Evolutionary conservation across 53 echinoderm and acorn worm species (phyloP).

Genomic region (Crossaster papposus): DNA sequence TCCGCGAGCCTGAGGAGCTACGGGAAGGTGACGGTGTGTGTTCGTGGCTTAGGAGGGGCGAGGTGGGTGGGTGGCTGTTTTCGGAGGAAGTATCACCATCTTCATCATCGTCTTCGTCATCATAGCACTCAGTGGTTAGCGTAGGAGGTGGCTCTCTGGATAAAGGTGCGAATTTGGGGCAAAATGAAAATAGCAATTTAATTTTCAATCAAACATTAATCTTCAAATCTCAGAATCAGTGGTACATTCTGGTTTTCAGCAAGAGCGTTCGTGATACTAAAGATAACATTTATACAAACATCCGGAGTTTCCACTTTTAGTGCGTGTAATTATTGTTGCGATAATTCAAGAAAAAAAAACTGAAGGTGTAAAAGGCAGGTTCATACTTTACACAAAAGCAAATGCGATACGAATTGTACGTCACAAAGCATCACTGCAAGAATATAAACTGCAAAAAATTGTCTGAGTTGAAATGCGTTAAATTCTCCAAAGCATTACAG

Average conservation of each 20-base stretch:
- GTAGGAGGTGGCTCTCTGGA: constrained; percentile 84
- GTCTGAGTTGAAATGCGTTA: too few relatives aligned
- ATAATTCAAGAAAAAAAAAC: too few relatives aligned
- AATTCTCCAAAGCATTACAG: too few relatives aligned
- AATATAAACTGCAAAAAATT: too few relatives aligned
- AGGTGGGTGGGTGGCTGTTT: constrained; percentile 85
- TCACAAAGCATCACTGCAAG: too few relatives aligned
- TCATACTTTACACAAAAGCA: too few relatives aligned
- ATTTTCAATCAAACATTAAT: neutral
- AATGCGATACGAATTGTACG: too few relatives aligned
- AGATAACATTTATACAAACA: too few relatives aligned
- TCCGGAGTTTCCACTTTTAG: too few relatives aligned
- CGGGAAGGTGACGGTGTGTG: constrained; percentile 83
- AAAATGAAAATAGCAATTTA: neutral
- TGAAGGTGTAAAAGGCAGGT: too few relatives aligned
- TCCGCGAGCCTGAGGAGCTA: constrained; percentile 66
- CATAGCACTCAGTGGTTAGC: constrained; percentile 91
- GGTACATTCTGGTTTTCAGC: neutral
- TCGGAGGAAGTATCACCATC: constrained; percentile 71
- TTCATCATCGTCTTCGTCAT: constrained; percentile 68
- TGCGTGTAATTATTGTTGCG: too few relatives aligned
- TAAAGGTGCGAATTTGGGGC: neutral
- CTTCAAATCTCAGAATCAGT: neutral
- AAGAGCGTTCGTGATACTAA: neutral
- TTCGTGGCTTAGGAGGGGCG: constrained; percentile 85